Evolutionary conservation across 2,113 vertebrate genomes (phyloP).

Genomic region (Recurvirostra avosetta): DNA sequence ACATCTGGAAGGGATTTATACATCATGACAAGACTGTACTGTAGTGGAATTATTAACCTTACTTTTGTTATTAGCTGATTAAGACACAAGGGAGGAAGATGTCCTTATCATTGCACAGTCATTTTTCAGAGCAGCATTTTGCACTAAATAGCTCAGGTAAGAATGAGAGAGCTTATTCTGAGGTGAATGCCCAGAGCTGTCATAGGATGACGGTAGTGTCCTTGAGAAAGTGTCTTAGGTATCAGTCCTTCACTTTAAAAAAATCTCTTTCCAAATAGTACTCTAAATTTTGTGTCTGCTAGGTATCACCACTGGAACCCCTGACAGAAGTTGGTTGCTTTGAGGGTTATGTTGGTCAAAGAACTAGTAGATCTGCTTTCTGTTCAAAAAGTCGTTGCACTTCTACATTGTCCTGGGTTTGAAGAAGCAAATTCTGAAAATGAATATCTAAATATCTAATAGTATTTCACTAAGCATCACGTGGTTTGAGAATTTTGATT

Average conservation of each 20-base stretch:
- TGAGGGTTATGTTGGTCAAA: not conserved
- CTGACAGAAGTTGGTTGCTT: not conserved
- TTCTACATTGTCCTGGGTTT: not conserved
- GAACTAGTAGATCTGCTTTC: not conserved
- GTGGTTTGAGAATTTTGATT: not conserved
- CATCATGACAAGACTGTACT: not conserved
- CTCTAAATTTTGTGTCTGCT: not conserved
- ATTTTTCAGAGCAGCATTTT: constrained; percentile 26
- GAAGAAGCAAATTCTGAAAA: not conserved
- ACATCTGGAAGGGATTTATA: constrained; percentile 1
- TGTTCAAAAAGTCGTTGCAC: not conserved
- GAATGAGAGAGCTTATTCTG: constrained; percentile 5
- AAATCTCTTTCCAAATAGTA: not conserved
- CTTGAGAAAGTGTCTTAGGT: constrained; percentile 18
- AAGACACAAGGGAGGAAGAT: constrained; percentile 6
- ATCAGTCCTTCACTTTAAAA: not conserved
- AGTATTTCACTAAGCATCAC: not conserved
- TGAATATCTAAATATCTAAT: not conserved
- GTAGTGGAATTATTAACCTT: constrained; percentile 1
- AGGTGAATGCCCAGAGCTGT: constrained; percentile 30
- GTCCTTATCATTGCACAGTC: not conserved
- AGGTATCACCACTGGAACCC: no score
- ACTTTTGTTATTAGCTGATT: constrained; percentile 4
- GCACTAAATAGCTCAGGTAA: constrained; percentile 7
- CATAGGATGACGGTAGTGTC: not conserved